Base-by-base conservation (phyloP, 2,888 invertebrate genomes). In the Apotomis turbidana region DNA sequence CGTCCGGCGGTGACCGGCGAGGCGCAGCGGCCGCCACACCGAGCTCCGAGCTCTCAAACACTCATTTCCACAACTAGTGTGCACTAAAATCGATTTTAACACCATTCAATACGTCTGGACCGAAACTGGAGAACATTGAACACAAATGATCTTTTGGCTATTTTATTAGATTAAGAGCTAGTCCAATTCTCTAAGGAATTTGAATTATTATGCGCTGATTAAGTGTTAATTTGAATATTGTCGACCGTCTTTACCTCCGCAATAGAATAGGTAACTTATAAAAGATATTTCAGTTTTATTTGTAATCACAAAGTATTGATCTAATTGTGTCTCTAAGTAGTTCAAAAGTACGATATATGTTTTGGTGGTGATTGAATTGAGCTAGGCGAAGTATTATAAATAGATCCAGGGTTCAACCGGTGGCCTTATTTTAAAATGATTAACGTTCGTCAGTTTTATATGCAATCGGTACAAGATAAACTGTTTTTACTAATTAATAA, bases 1-100 rank as follows among this genome's bases (percentile, higher is more conserved):
- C 84, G 80, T 74, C 74, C 76, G 77, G 78, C 75, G 77, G 70
- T 66, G 74, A 76, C 69, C 74, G 75, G 75, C 76, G 75, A 70
- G 66, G 66, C 51, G 71, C 9, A 3, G 57, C 54, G 57, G 9
- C 52, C 27, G 27, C 4, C 27, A 64, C 38, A 66, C 58, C 51
- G 52, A 60, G 52, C 59, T 71, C 55, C 54, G 54, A 15, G 59
- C 41, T 60, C 52, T 52, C 46, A 59, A 52, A 70, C 64, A 15
- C 41, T 59, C 58, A 46, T 62, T 55, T 71, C 41, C 62, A 58
- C 62, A 27, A 51, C 51, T 62, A 57, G 57, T 61, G 57, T 12
- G 44, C 13, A 57, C 41, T 57, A 66, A 27, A 27, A 58, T 70
- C 58, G 51, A 52, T 63, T 58, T 38, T 46, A 64, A 58, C 46